A percentile compares a stretch with the other conserved stretches of the same genome.
These are phyloP conservation scores for Orthosia gothica DNA, from an alignment of 2,888 invertebrate species.

Conservation along the genomic window DNA sequence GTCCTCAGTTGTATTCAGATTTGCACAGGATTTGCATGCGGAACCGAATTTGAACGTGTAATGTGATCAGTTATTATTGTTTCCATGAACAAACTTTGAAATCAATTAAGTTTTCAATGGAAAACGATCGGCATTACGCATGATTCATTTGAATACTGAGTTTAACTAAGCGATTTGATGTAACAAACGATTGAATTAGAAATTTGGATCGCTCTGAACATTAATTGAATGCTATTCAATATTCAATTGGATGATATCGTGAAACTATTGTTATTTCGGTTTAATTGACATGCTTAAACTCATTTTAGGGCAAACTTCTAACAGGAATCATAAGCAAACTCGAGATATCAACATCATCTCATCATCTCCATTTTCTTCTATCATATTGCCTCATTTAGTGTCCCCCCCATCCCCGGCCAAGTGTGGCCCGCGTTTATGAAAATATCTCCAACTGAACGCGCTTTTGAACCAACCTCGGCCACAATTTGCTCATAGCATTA, in stretches of 20 bases:
- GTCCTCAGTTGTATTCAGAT: conserved; percentile 5
- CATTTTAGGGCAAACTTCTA: background rate
- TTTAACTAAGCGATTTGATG: conserved; percentile 41
- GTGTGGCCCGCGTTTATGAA: too few relatives aligned
- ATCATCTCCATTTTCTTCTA: too few relatives aligned
- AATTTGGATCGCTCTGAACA: conserved; percentile 21
- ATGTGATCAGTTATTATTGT: conserved; percentile 42
- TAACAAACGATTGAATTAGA: conserved; percentile 36
- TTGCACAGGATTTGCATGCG: conserved; percentile 23
- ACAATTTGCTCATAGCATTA: too few relatives aligned
- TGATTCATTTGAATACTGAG: conserved; percentile 30
- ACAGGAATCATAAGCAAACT: too few relatives aligned
- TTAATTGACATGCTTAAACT: background rate
- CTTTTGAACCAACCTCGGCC: too few relatives aligned
- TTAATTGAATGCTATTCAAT: conserved; percentile 13
- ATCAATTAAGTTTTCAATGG: conserved; percentile 51
- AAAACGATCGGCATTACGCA: conserved; percentile 27
- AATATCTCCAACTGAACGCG: too few relatives aligned
- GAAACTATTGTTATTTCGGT: background rate
- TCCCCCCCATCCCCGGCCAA: too few relatives aligned
- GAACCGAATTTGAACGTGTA: conserved; percentile 21
- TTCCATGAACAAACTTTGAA: conserved; percentile 32
- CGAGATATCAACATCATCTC: too few relatives aligned
- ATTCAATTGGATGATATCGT: background rate
- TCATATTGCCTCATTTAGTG: too few relatives aligned